Evolutionary conservation across 2,888 invertebrate species (phyloP).

Genomic region (Trilocha varians): DNA sequence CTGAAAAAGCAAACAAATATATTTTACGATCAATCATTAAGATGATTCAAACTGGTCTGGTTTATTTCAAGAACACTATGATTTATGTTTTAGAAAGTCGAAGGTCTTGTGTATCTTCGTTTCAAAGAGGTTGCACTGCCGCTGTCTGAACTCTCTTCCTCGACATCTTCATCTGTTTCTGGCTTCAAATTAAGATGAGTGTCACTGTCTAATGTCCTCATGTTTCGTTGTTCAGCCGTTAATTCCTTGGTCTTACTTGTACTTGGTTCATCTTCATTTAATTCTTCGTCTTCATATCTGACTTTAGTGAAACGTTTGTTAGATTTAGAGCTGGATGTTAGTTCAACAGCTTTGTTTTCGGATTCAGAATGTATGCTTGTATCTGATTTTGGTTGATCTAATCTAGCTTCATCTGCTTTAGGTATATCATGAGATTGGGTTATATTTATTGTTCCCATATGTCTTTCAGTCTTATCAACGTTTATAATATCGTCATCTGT

Average conservation of each 20-base stretch:
- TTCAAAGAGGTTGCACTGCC: neutral
- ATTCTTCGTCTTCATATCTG: constrained; percentile 17
- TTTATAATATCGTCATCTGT: constrained; percentile 1
- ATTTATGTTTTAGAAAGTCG: neutral
- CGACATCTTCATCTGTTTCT: neutral
- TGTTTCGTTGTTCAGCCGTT: neutral
- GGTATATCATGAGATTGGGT: constrained; percentile 2
- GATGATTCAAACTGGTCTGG: too few relatives aligned
- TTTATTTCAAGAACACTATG: neutral
- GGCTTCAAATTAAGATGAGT: neutral
- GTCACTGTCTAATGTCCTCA: constrained; percentile 2
- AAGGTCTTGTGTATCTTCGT: neutral
- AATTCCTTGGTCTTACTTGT: neutral
- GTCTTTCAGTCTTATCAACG: constrained; percentile 14
- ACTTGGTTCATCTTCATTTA: neutral
- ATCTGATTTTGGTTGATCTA: neutral
- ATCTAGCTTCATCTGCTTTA: neutral
- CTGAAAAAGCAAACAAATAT: neutral
- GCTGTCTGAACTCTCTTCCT: neutral
- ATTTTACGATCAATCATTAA: too few relatives aligned
- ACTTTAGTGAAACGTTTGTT: constrained; percentile 12
- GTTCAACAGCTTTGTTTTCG: neutral
- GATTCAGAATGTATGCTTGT: too few relatives aligned
- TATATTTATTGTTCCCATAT: constrained; percentile 16
- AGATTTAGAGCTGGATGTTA: constrained; percentile 9